Conservation (phyloP, 2,888 invertebrate species). For the Notodonta dromedarius region DNA sequence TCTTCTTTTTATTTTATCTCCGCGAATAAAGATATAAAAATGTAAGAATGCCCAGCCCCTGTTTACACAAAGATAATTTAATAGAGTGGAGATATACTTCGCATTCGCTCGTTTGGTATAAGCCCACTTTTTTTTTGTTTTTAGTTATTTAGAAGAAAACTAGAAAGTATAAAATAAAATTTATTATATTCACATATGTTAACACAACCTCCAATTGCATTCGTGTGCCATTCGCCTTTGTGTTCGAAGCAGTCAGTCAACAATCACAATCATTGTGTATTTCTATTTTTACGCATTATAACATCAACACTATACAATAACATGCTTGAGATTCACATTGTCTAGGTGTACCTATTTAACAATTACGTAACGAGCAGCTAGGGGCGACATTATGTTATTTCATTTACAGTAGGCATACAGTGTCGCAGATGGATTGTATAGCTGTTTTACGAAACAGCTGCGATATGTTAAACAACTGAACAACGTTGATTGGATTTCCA, state of each 20-base stretch:
- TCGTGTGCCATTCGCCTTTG: constrained; percentile 32
- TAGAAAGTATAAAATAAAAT: constrained; percentile 43
- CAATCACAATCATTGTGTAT: constrained; percentile 10
- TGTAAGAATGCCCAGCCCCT: too few species aligned
- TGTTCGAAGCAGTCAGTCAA: constrained; percentile 27
- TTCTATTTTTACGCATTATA: neutral
- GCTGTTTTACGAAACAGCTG: too few species aligned
- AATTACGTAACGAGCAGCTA: constrained; percentile 19
- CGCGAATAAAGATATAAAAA: too few species aligned
- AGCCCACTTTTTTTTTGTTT: too few species aligned
- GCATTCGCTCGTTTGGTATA: too few species aligned
- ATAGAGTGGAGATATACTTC: too few species aligned
- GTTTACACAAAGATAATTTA: too few species aligned
- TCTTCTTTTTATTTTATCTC: too few species aligned
- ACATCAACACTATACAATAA: constrained; percentile 10
- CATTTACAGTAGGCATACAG: too few species aligned
- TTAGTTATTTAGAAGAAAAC: neutral
- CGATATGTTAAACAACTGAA: too few species aligned
- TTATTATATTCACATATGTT: constrained; percentile 46
- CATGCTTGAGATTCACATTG: constrained; percentile 33
- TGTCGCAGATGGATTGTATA: too few species aligned
- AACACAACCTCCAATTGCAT: constrained; percentile 49
- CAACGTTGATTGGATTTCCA: too few species aligned
- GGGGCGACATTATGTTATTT: constrained; percentile 5
- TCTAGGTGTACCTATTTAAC: constrained; percentile 20